Conservation (phyloP, 2,113 vertebrate species). For the Pantherophis guttatus region DNA sequence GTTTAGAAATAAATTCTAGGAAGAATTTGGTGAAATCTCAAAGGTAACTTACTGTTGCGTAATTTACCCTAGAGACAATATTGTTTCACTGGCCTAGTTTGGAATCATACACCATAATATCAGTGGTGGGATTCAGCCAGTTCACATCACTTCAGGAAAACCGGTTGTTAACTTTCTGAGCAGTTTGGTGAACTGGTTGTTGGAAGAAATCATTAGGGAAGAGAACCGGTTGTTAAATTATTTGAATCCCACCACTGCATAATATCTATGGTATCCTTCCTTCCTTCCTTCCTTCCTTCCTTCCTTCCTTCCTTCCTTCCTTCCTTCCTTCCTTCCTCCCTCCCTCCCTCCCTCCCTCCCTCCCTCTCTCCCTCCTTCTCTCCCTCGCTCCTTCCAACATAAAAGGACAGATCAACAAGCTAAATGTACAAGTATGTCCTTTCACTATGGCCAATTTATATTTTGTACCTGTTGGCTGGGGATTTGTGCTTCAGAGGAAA, state of each 20-base stretch:
- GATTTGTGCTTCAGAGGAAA: conserved; percentile 65
- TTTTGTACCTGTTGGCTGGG: conserved; percentile 66
- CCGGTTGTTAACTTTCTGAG: too few relatives aligned
- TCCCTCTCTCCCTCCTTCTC: neutral
- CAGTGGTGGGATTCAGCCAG: too few relatives aligned
- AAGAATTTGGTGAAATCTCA: neutral
- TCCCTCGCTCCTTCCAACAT: neutral
- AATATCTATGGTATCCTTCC: neutral
- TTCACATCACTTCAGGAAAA: too few relatives aligned
- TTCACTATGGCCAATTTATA: conserved; percentile 66
- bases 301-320: too few relatives aligned
- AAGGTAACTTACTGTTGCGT: neutral
- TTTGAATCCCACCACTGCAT: too few relatives aligned
- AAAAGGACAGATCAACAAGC: conserved; percentile 2
- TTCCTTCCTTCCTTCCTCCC: neutral
- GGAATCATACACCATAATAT: neutral
- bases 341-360: neutral
- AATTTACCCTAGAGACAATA: neutral
- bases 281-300: neutral
- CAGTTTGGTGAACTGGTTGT: too few relatives aligned
- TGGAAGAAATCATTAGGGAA: too few relatives aligned
- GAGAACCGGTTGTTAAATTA: too few relatives aligned
- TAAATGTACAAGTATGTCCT: conserved; percentile 22
- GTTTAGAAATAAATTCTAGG: neutral
- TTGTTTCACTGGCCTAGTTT: neutral